Evolutionary conservation across 2,113 vertebrate genomes (phyloP).

Genomic region (Monopterus albus): DNA sequence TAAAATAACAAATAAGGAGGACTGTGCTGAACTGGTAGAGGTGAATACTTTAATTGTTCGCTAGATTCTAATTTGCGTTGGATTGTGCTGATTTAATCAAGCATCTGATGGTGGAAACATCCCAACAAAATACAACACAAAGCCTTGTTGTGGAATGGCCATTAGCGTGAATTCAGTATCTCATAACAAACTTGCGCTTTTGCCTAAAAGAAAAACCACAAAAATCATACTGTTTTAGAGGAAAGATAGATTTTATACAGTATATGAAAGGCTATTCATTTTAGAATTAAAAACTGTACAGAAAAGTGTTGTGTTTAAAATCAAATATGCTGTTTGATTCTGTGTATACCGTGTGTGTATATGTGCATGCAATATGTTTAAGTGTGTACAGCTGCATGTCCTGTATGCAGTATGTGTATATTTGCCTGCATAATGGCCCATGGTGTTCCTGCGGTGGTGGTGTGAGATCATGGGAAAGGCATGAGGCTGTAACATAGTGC

Average conservation of each 20-base stretch:
- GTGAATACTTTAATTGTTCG: no score
- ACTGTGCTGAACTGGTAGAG: no score
- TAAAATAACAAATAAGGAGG: no score
- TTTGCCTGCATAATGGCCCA: constrained; percentile 60
- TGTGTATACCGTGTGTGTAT: constrained; percentile 15
- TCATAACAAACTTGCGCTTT: constrained; percentile 11
- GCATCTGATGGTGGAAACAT: constrained; percentile 9
- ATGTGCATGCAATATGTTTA: no score
- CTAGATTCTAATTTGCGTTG: no score
- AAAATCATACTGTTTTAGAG: background rate
- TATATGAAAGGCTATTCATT: background rate
- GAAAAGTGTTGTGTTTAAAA: background rate
- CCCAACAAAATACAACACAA: constrained; percentile 34
- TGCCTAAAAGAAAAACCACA: background rate
- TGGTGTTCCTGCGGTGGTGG: constrained; percentile 62
- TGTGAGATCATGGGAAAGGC: constrained; percentile 79
- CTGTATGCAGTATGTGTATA: constrained; percentile 41
- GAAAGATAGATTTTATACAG: background rate
- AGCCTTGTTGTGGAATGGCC: constrained; percentile 25
- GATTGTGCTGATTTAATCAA: background rate
- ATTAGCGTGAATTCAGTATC: background rate
- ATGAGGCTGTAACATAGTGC: constrained; percentile 61
- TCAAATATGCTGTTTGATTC: constrained; percentile 13
- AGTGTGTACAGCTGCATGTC: constrained; percentile 39
- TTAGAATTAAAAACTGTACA: background rate